Evolutionary conservation across 2,797 vertebrate species (phyloP), one percentile per base, ranked within the genome.

Genomic region (Mionectes olivaceus): DNA sequence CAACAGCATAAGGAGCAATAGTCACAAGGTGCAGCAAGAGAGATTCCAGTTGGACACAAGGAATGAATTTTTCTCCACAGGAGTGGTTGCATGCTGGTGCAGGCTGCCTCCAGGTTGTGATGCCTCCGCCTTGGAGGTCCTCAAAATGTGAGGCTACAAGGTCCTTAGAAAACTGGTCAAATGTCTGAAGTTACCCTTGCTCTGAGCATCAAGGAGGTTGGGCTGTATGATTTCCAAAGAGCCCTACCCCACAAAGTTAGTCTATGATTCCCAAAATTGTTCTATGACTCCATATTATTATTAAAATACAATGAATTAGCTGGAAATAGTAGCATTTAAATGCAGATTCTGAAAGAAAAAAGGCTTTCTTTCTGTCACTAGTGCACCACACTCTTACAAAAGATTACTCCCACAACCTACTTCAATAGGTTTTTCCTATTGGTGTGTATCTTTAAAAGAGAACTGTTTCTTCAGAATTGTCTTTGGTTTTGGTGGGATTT

Each of bases 381-480:
- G 70, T 81, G 32, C 64, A 68, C 56, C 69, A 84, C 19, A 65
- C 18, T 56, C 27, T 87, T 81, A 55, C 30, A 85, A 74, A 56
- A 94, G 50, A 68, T 43, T 57, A 52, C 49, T 94, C 50, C 86
- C 68, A 81, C 56, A 95, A 86, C 63, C 35, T 73, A 74, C 30
- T 77, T 68, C 63, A 90, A 78, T 81, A 84, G 52, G 53, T 33
- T 90, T 87, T 87, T 84, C 22, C 35, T 96, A 64, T 50, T 25
- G 7, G 63, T 92, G 47, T 35, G 7, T 46, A 64, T 73, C n/a
- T 57, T 94, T 89, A 73, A 67, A 82, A 94, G 43, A 70, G 25
- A 89, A 63, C 22, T 39, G 32, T 75, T 93, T 75, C 41, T 91
- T 68, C 49, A 59, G 30, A 93, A 80, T 39, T 70, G 24, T 63